A percentile compares a stretch with the other conserved stretches of the same genome.
Conservation (phyloP, 1,140 invertebrate species). For the Bradynema listronoti region DNA sequence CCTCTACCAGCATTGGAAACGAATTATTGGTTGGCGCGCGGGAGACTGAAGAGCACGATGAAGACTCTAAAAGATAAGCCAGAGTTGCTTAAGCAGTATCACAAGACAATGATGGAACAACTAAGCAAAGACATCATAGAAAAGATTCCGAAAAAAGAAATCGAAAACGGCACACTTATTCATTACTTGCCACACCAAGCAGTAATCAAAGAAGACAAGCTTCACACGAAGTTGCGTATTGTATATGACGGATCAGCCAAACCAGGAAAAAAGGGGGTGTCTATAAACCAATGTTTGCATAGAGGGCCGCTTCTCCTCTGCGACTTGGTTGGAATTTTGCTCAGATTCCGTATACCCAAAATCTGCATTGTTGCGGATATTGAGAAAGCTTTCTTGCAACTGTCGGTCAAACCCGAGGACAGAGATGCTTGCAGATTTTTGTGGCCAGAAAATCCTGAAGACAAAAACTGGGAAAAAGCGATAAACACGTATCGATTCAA, state of each 20-base stretch:
- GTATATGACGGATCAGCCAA: conserved; percentile 26
- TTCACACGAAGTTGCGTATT: conserved; percentile 22
- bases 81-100: too few species aligned
- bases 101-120: too few species aligned
- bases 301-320: conserved; percentile 25
- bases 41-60: too few species aligned
- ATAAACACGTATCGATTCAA: too few species aligned
- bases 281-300: conserved; percentile 22
- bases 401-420: background rate
- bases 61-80: too few species aligned
- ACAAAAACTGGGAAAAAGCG: too few species aligned
- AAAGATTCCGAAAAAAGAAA: too few species aligned
- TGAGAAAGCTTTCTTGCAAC: conserved; percentile 19
- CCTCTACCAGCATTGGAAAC: too few species aligned
- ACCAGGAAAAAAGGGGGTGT: background rate
- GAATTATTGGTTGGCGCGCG: too few species aligned
- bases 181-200: conserved; percentile 24
- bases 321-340: conserved; percentile 15
- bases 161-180: too few species aligned
- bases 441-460: too few species aligned
- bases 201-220: conserved; percentile 13
- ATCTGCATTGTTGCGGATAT: conserved; percentile 8
- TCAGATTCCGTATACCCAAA: conserved; percentile 2
- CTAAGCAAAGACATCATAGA: too few species aligned
- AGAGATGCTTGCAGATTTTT: conserved; percentile 16